phyloP scores from a whole-genome alignment of 2,797 vertebrate genomes.

The Pelochelys cantorii region DNA sequence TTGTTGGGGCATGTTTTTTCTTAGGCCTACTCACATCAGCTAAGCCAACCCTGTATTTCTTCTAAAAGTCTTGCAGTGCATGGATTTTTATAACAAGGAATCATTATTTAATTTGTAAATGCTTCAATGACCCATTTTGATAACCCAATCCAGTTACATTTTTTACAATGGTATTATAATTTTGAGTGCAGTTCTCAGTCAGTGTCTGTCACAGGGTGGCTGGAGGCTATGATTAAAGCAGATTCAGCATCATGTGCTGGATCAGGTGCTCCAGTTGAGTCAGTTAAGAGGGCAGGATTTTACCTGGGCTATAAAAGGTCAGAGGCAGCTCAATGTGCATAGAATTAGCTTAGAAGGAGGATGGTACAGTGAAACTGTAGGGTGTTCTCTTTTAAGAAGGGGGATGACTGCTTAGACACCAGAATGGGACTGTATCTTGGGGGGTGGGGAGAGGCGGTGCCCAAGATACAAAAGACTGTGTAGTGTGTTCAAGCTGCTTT shows the following conservation, averaged over 20 bases:
- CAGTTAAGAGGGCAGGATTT: not conserved
- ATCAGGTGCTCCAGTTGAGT: not conserved
- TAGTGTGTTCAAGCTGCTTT: no score
- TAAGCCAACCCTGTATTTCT: not conserved
- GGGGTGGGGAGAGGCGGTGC: no score
- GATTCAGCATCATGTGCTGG: not conserved
- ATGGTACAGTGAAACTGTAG: no score
- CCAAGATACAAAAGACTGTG: no score
- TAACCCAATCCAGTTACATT: not conserved
- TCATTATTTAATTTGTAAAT: not conserved
- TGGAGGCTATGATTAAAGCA: not conserved
- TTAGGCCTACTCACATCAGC: no score
- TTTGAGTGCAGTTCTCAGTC: not conserved
- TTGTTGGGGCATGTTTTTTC: not conserved
- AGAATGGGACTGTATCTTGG: no score
- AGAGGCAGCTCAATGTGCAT: not conserved
- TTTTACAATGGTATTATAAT: not conserved
- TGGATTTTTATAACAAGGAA: not conserved
- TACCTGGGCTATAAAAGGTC: not conserved
- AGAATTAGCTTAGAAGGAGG: not conserved
- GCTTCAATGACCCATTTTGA: not conserved
- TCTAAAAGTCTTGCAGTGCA: not conserved
- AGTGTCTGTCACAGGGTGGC: not conserved
- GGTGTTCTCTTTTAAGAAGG: no score
- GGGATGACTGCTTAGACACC: no score